Conservation (phyloP, 2,113 vertebrate species). For the Catagonus wagneri region DNA sequence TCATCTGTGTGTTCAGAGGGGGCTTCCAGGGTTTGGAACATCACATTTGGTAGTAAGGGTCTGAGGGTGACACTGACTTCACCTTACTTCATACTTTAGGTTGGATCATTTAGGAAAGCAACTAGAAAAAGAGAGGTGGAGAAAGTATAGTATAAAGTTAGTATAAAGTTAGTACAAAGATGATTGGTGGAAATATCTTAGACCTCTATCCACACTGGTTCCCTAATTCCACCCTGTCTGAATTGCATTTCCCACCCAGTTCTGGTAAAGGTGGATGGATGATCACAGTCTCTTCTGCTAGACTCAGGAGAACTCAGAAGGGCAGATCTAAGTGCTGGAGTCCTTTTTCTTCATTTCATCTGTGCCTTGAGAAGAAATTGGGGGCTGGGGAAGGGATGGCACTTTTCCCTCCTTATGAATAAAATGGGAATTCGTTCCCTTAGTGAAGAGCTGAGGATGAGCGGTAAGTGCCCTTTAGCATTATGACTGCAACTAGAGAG, state of each 20-base stretch:
- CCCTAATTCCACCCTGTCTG: neutral
- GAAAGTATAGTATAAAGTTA: too few species aligned
- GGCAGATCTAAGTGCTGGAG: rapidly evolving
- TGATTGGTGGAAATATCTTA: neutral
- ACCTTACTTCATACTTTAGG: neutral
- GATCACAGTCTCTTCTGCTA: neutral
- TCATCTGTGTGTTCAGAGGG: neutral
- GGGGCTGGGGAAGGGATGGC: neutral
- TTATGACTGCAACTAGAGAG: neutral
- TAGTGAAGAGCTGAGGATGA: neutral
- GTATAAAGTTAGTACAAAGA: neutral
- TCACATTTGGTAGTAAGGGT: neutral
- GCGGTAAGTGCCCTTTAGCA: neutral
- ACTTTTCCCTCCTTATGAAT: neutral
- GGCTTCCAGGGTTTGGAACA: neutral
- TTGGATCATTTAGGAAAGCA: neutral
- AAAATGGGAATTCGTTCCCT: neutral
- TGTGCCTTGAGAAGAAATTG: neutral
- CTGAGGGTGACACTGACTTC: neutral
- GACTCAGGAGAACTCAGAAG: neutral
- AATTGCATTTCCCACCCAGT: neutral
- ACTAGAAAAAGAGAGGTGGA: neutral
- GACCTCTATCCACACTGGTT: neutral
- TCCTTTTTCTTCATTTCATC: neutral
- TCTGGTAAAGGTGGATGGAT: neutral